Base-by-base conservation (phyloP, 2,113 vertebrate genomes). In the Psophia crepitans region DNA sequence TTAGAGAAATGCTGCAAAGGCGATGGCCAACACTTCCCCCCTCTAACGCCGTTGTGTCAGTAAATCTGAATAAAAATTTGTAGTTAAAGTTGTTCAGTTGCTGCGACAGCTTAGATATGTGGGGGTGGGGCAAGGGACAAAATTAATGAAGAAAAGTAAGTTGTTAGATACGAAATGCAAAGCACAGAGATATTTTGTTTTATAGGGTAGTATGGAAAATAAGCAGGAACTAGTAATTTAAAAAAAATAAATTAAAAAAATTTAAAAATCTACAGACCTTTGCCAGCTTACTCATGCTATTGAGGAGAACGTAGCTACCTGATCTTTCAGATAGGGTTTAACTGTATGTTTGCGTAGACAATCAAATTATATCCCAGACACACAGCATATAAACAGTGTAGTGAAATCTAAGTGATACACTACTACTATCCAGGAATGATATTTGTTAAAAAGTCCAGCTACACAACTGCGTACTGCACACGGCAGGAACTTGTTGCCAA, bases 1-100 rank as follows among this genome's bases (percentile, higher is more conserved):
- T 98, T 97, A 98, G 89, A 97, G 96, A 97, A 98, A 98, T 94
- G 81, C 96, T 85, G 95, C 85, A 87, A 97, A 98, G 97, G 95
- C 46, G 14, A 96, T 89, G 96, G 95, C 96, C 96, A 97, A 94
- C 95, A 80, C 86, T 94, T 87, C 82, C 93, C 87, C 84, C 53
- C 88, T 91, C 92, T 80, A 96, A 91, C 87, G 92, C 53, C 68
- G 75, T 88, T 91, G 73, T 11, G 14, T 96, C 96, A 97, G 96
- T 98, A 98, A 97, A 97, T 94, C 87, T 95, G 92, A 95, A 95
- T 28, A 85, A 93, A 94, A 97, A 97, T 14, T 95, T 83, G 65
- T 96, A 96, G 95, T 82, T 97, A 95, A 97, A 95, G 78, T 73
- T 88, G 71, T 88, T 93, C 93, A 90, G 96, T 75, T 94, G 94